Conservation (phyloP, 35 echinoderm and acorn worm species). For the Lytechinus variegatus region DNA sequence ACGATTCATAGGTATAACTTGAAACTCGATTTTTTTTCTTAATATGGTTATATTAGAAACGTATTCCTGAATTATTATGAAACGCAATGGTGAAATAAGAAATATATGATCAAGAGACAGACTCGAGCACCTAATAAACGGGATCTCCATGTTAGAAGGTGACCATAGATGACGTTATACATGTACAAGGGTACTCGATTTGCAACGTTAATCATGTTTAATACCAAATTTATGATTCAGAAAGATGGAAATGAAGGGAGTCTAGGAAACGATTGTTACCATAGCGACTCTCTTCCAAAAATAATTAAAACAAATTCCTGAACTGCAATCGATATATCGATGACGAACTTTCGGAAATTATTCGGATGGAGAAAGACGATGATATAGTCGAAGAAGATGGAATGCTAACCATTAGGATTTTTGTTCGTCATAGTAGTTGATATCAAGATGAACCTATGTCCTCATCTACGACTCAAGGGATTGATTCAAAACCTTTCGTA, state of each 20-base stretch:
- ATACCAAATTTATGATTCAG: background rate
- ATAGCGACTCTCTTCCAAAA: background rate
- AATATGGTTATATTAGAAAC: too few species aligned
- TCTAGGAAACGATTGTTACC: background rate
- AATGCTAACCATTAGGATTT: background rate
- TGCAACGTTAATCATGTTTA: too few species aligned
- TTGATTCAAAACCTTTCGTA: background rate
- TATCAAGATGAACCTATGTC: background rate
- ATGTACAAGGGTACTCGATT: background rate
- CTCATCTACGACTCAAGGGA: background rate
- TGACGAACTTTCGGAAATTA: background rate
- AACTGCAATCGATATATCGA: background rate
- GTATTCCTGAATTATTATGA: too few species aligned
- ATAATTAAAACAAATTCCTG: background rate
- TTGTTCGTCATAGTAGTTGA: background rate
- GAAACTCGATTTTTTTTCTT: too few species aligned
- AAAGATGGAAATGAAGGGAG: background rate
- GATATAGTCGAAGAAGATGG: background rate
- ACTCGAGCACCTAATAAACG: too few species aligned
- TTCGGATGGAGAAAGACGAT: background rate
- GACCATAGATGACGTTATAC: too few species aligned
- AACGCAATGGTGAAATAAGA: too few species aligned
- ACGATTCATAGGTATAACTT: background rate
- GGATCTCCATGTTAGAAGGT: too few species aligned
- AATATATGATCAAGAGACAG: too few species aligned